Percentiles rank a stretch among this genome's conserved stretches.
Conservation (phyloP, 2,797 vertebrate genomes). For the Buphagus erythrorhynchus region DNA sequence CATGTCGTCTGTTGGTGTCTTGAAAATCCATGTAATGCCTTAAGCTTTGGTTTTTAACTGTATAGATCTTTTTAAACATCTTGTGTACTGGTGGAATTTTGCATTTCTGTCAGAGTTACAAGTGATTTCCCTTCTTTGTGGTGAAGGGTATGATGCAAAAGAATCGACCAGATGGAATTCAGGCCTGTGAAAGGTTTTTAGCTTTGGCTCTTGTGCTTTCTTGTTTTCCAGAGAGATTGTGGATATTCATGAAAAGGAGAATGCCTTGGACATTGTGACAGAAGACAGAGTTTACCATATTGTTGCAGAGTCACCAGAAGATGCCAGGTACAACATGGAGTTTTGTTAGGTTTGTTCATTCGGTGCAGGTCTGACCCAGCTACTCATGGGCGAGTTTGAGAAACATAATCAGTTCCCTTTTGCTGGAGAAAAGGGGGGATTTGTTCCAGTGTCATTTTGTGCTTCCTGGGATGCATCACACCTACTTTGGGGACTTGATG, state of each 20-base stretch:
- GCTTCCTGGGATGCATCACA: not conserved
- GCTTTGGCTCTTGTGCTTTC: not conserved
- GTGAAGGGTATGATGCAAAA: not conserved
- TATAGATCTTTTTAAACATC: not conserved
- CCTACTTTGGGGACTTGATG: not conserved
- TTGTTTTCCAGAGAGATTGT: conserved; percentile 85
- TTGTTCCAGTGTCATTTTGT: not conserved
- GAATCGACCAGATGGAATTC: not conserved
- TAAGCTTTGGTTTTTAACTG: not conserved
- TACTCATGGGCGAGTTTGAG: not conserved
- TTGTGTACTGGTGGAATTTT: not conserved
- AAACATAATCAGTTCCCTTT: not conserved
- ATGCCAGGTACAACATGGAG: conserved; percentile 84
- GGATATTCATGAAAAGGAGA: conserved; percentile 94
- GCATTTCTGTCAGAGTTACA: not conserved
- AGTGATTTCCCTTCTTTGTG: not conserved
- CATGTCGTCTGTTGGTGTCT: not conserved
- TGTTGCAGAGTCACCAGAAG: conserved; percentile 92
- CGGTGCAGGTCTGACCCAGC: not conserved
- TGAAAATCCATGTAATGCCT: not conserved
- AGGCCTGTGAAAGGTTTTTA: not conserved
- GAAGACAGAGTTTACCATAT: conserved; percentile 92
- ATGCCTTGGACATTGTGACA: conserved; percentile 90
- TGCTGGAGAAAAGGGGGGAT: not conserved
- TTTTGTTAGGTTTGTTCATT: not conserved